Conservation (phyloP, 2,113 vertebrate species). For the Hydrochoerus hydrochaeris region DNA sequence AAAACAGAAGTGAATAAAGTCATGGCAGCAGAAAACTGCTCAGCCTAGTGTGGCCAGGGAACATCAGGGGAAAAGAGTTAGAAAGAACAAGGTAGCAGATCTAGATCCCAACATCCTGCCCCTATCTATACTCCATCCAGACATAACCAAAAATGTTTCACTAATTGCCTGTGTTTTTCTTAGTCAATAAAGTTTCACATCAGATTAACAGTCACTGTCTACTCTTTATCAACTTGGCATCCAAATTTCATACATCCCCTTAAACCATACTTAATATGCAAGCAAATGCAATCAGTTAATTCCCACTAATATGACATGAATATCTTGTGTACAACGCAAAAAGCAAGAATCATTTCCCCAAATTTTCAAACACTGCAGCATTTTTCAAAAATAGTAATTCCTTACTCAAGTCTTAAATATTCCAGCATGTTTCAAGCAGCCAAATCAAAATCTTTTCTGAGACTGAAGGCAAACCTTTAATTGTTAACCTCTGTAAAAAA, state of each 20-base stretch:
- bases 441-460: not conserved
- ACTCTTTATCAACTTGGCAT: not conserved
- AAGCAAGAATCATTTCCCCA: not conserved
- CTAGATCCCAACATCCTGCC: not conserved
- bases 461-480: not conserved
- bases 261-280: not conserved
- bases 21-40: not conserved
- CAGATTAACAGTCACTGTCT: not conserved
- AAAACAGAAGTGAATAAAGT: not conserved
- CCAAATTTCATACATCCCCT: not conserved
- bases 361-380: not conserved
- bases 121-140: not conserved
- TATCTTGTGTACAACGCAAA: not conserved
- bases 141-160: not conserved
- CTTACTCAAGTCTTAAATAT: not conserved
- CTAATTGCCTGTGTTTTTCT: not conserved
- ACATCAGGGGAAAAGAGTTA: not conserved
- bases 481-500: not conserved
- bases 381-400: not conserved
- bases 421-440: not conserved
- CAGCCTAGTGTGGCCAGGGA: not conserved
- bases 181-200: not conserved
- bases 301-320: not conserved
- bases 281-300: not conserved
- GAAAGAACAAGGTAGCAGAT: not conserved